Evolutionary conservation across 2,113 vertebrate genomes (phyloP), one percentile per base, ranked within the genome.

Genomic region (Picathartes gymnocephalus): DNA sequence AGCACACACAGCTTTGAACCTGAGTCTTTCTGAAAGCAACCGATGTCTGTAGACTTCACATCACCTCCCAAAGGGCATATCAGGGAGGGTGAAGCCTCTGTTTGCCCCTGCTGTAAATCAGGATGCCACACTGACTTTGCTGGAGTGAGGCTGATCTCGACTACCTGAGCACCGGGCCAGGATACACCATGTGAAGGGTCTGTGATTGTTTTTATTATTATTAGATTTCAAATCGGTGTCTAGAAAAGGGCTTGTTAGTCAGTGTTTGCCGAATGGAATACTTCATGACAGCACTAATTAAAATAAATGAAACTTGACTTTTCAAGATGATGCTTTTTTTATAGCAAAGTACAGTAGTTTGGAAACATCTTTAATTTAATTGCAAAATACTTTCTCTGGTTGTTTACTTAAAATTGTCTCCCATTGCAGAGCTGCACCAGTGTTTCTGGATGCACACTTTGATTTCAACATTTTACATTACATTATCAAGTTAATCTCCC

Each of bases 321-420:
- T 96, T 96, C 73, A 87, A 91, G 88, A 93, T 70, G 92, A 94
- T 17, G 20, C 2, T 81, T 95, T 96, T 96, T 96, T 92, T 84
- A 95, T 62, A 91, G 93, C 61, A 42, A 93, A 95, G 54, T 95
- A 96, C 86, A 92, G 94, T 94, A 96, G 94, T 96, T 97, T 97
- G 96, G 91, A 96, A 96, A 97, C 96, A 94, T 94, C 83, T 96
- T 83, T 96, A 96, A 96, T 96, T 96, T 96, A 96, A 96, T 96
- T 96, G 96, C 95, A 92, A 93, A 94, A 95, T 92, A 93, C 81
- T 87, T 93, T 95, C 42, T 42, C 66, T 58, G 77, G 95, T 92
- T 96, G 93, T 95, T 97, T 96, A 93, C 96, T 96, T 96, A 70
- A 86, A 95, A 93, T 92, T 93, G 78, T 91, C 81, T 95, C 54